phyloP scores from a whole-genome alignment of 1,140 invertebrate species.

The Sarcophaga bullata region DNA sequence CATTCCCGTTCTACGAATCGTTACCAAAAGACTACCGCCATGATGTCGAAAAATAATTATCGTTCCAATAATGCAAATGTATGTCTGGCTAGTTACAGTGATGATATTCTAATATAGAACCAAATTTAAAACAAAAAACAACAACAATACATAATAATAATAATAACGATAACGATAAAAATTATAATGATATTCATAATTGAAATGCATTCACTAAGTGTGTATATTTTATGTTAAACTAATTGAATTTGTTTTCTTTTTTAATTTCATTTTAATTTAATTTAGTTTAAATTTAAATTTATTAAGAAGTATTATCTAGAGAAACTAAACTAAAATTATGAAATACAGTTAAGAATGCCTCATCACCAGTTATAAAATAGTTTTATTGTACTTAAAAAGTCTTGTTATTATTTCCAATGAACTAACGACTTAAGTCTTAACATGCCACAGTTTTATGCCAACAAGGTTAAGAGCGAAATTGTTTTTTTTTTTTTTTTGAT shows the following conservation, averaged over 20 bases:
- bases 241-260: neutral
- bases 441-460: too few species aligned
- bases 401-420: too few species aligned
- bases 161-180: too few species aligned
- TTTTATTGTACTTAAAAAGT: too few species aligned
- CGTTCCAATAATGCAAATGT: constrained; percentile 37
- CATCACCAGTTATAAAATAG: too few species aligned
- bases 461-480: too few species aligned
- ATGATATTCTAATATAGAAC: constrained; percentile 40
- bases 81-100: constrained; percentile 38
- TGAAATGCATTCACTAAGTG: neutral
- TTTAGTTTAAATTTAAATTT: neutral
- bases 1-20: constrained; percentile 22
- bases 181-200: neutral
- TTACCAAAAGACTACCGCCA: constrained; percentile 12
- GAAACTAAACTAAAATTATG: neutral
- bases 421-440: too few species aligned
- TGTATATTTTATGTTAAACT: neutral
- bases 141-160: neutral
- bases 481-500: too few species aligned
- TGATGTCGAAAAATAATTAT: constrained; percentile 33
- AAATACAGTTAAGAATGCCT: too few species aligned
- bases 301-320: neutral
- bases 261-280: neutral
- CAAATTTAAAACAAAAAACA: constrained; percentile 19